Evolutionary conservation across 2,888 invertebrate species (phyloP), one percentile per base, ranked within the genome.

Genomic region (Tetrapedia diversipes): DNA sequence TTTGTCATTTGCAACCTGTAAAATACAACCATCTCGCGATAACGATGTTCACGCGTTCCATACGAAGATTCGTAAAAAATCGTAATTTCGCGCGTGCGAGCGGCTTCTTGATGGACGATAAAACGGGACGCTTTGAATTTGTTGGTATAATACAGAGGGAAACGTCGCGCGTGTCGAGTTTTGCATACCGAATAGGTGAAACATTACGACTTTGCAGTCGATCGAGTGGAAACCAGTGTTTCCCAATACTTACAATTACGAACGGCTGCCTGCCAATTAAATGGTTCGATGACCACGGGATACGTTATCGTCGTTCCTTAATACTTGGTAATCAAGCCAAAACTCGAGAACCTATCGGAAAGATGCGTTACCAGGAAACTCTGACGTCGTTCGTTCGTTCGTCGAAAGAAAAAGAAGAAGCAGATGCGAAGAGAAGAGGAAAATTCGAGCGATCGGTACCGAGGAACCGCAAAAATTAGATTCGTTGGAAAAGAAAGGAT

Each of bases 21-120:
- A 53, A 61, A 61, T 66, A 63, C 37, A 41, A 59, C 22, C 22
- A 29, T 61, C 37, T 34, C 34, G 37, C 34, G 78, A 79, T 79
- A 79, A 77, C 53, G 53, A 7, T 11, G 34, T 4, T 24, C 29
- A 16, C 11, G 19, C 41, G 4, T 32, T 37, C 19, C 43, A 61
- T 19, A 22, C 27, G 8, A n/a, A 34, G 14, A 24, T 68, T 63
- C 39, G 24, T 19, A 27, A 51, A 4, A 16, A 16, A 24, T 41
- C 16, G 49, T 7, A 19, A 41, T 32, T 64, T 57, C 49, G 19
- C 37, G 29, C 3, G 27, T 37, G 2, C 7, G 2, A 1, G 7
- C 14, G 27, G 22, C 14, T 27, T n/a, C 34, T 34, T 47, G 16
- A 32, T 27, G 8, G 14, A 8, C 34, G 49, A 37, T 34, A 32